Conservation (phyloP, 2,797 vertebrate genomes). For the Myripristis murdjan region DNA sequence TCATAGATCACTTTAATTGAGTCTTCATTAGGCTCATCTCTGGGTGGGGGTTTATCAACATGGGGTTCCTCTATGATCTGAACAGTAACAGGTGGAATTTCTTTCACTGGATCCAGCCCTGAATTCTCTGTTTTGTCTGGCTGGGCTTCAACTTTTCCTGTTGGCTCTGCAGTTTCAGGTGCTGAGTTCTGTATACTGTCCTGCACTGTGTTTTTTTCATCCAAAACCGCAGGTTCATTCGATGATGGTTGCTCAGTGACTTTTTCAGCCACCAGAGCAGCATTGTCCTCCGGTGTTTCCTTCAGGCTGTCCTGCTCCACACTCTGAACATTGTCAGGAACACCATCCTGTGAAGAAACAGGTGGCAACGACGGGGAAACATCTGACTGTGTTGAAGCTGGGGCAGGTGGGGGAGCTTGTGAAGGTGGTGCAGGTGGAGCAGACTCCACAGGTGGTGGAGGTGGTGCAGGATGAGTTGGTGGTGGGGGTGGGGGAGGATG, state of each 20-base stretch:
- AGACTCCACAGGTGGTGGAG: slow-evolving; percentile 37
- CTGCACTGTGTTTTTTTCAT: slow-evolving; percentile 39
- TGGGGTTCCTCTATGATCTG: slow-evolving; percentile 63
- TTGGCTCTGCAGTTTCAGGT: slow-evolving; percentile 28
- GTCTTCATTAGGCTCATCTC: slow-evolving; percentile 73
- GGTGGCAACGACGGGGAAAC: slow-evolving; percentile 27
- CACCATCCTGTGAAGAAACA: slow-evolving; percentile 17
- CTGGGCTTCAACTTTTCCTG: slow-evolving; percentile 40
- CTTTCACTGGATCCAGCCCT: slow-evolving; percentile 40
- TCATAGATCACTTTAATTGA: slow-evolving; percentile 90
- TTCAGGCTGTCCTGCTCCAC: slow-evolving; percentile 33
- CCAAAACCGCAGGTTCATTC: slow-evolving; percentile 39
- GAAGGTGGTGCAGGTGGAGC: slow-evolving; percentile 13
- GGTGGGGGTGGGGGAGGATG: slow-evolving; percentile 76
- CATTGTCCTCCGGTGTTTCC: slow-evolving; percentile 18
- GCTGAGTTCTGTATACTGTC: slow-evolving; percentile 16
- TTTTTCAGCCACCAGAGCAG: slow-evolving; percentile 27
- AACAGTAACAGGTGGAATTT: slow-evolving; percentile 45
- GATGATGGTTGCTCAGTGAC: slow-evolving; percentile 13
- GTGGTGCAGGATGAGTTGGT: slow-evolving; percentile 35
- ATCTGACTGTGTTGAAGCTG: slow-evolving; percentile 27
- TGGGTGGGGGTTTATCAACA: slow-evolving; percentile 53
- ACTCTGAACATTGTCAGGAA: slow-evolving; percentile 25
- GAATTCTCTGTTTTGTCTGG: slow-evolving; percentile 27
- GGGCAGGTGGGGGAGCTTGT: not conserved